Evolutionary conservation across 2,113 vertebrate species (phyloP).

Genomic region (Bostrychus sinensis): DNA sequence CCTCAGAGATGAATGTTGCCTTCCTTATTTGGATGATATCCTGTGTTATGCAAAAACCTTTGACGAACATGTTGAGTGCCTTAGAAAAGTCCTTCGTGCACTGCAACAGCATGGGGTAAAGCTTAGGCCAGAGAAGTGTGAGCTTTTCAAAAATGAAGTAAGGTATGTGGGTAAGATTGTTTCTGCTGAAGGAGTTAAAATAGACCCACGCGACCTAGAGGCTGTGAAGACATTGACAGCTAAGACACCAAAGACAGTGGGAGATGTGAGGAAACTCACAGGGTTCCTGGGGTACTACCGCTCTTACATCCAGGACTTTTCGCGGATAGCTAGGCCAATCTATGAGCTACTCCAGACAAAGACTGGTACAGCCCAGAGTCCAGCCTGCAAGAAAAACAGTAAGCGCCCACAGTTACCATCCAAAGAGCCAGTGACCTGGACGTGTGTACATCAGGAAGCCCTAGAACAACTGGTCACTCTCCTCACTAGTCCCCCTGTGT

Average conservation of each 20-base stretch:
- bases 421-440: too few species aligned
- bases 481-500: too few species aligned
- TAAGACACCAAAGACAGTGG: constrained; percentile 36
- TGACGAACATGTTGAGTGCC: constrained; percentile 22
- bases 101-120: constrained; percentile 22
- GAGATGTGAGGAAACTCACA: constrained; percentile 19
- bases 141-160: constrained; percentile 32
- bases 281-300: constrained; percentile 38
- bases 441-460: too few species aligned
- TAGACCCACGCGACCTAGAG: constrained; percentile 38
- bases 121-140: constrained; percentile 31
- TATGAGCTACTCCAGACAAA: constrained; percentile 34
- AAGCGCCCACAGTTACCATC: too few species aligned
- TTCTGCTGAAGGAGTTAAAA: constrained; percentile 27
- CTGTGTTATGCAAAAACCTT: constrained; percentile 26
- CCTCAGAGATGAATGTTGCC: constrained; percentile 7
- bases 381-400: too few species aligned
- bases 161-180: constrained; percentile 29
- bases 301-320: constrained; percentile 39
- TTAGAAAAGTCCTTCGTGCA: constrained; percentile 16
- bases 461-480: too few species aligned
- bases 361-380: neutral
- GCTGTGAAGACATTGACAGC: constrained; percentile 5
- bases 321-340: constrained; percentile 32
- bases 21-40: constrained; percentile 26